Conservation (phyloP, 2,888 invertebrate genomes). For the Tachina fera region DNA sequence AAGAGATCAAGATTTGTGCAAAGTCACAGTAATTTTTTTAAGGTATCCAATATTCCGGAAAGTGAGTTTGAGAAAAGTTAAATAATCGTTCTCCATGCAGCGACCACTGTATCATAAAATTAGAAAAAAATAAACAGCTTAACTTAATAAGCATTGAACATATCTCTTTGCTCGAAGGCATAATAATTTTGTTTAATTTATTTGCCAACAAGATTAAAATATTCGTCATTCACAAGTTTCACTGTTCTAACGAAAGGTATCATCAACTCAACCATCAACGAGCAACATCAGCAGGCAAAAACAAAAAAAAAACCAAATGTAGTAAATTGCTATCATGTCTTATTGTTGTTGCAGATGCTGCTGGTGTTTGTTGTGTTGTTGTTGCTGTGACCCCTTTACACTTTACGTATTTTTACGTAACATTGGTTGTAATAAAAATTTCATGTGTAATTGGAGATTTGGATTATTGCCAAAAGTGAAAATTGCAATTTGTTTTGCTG, state of each 20-base stretch:
- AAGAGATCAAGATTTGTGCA: too few species aligned
- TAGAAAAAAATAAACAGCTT: background rate
- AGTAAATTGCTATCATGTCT: conserved; percentile 65
- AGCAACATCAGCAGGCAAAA: conserved; percentile 51
- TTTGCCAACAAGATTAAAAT: background rate
- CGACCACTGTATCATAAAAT: background rate
- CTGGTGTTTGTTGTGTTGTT: conserved; percentile 22
- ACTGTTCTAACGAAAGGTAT: conserved; percentile 9
- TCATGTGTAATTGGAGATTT: conserved; percentile 73
- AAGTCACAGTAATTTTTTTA: too few species aligned
- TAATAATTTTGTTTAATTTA: conserved; percentile 17
- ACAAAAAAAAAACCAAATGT: conserved; percentile 30
- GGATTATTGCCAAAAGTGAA: conserved; percentile 73
- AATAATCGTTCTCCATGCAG: too few species aligned
- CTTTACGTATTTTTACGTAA: conserved; percentile 54
- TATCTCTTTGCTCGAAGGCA: background rate
- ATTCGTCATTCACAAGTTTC: conserved; percentile 18
- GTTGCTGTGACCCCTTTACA: conserved; percentile 19
- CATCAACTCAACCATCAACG: conserved; percentile 39
- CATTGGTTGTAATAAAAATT: conserved; percentile 73
- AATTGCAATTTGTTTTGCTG: conserved; percentile 72
- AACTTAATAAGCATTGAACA: background rate
- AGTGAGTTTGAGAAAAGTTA: too few species aligned
- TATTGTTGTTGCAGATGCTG: conserved; percentile 22
- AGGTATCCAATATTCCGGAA: too few species aligned